A percentile compares a stretch with the other conserved stretches of the same genome.
Evolutionary conservation across 2,113 vertebrate species (phyloP).

Genomic region (Calcarius ornatus): DNA sequence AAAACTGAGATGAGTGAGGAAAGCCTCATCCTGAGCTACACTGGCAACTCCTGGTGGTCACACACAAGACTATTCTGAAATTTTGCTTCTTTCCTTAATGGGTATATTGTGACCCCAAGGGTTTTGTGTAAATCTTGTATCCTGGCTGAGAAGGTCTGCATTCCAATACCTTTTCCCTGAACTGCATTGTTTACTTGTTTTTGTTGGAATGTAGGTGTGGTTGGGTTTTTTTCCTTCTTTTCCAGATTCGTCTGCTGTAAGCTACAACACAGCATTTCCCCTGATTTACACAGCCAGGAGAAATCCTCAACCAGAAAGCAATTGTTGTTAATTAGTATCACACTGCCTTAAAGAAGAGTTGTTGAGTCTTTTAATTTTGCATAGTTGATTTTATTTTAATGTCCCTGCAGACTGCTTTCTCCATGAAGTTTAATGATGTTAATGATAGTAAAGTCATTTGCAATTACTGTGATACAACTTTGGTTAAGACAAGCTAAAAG

Average conservation of each 20-base stretch:
- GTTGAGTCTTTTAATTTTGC: conserved; percentile 51
- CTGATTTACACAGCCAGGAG: not conserved
- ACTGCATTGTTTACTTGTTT: not conserved
- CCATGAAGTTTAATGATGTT: conserved; percentile 25
- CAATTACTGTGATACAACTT: conserved; percentile 16
- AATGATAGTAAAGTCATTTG: conserved; percentile 32
- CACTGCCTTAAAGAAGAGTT: conserved; percentile 36
- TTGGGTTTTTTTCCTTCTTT: fast-evolving
- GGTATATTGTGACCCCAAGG: not conserved
- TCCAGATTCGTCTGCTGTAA: not conserved
- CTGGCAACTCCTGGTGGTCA: not conserved
- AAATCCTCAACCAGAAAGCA: conserved; percentile 26
- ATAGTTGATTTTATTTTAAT: conserved; percentile 50
- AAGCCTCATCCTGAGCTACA: not conserved
- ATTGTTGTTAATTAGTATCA: conserved; percentile 48
- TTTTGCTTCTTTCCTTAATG: not conserved
- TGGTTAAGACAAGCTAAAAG: conserved; percentile 21
- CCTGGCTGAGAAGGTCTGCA: not conserved
- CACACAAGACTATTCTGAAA: not conserved
- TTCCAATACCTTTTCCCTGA: not conserved
- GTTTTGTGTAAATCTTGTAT: not conserved
- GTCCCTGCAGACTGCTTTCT: conserved; percentile 20
- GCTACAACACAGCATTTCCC: not conserved
- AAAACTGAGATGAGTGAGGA: not conserved
- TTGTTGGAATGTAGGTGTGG: not conserved